Evolutionary conservation across 2,888 invertebrate species (phyloP), one percentile per base, ranked within the genome.

Genomic region (Thalpophila matura): DNA sequence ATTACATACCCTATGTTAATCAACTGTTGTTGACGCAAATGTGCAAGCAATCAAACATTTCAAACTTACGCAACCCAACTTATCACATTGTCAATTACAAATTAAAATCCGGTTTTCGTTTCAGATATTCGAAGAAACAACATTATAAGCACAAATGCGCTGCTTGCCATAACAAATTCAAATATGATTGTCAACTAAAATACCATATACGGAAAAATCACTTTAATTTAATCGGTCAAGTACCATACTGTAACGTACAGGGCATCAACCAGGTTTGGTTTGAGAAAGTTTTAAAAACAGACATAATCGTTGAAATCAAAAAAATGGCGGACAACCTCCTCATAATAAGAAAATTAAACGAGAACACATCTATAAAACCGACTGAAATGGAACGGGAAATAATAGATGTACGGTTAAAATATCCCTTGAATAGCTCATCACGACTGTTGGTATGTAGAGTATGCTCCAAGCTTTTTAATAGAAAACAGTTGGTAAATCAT

Each of bases 221-320:
- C 38, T 92, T 84, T 72, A 91, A 92, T 49, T 56, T 89, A 0
- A 57, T 69, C 9, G 70, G 85, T 0, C 80, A 67, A 10, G 59
- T 76, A 4, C 85, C 87, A 0, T 77, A 77, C 10, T 82, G 76
- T 1, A 75, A 86, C 1, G 31, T 69, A 0, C 88, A 88, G 58
- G 74, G 85, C 31, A 74, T 91, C 0, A 89, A 91, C 59, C 84
- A 91, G 53, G 84, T 88, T 0, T 92, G 92, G 91, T 86, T 85
- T 1, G 92, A 92, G 45, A 87, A 80, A 6, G 91, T 91, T 0
- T 42, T 74, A 0, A 89, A 92, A 46, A 75, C 87, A 0, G 69
- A 87, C 2, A 70, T 68, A 0, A 57, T 91, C 0, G 78, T 91
- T 0, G 84, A 91, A 74, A 89, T 92, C 0, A 87, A 73, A n/a